These are phyloP conservation scores for Austrofundulus limnaeus DNA, from an alignment of 2,113 vertebrate genomes.

Conservation along the genomic window DNA sequence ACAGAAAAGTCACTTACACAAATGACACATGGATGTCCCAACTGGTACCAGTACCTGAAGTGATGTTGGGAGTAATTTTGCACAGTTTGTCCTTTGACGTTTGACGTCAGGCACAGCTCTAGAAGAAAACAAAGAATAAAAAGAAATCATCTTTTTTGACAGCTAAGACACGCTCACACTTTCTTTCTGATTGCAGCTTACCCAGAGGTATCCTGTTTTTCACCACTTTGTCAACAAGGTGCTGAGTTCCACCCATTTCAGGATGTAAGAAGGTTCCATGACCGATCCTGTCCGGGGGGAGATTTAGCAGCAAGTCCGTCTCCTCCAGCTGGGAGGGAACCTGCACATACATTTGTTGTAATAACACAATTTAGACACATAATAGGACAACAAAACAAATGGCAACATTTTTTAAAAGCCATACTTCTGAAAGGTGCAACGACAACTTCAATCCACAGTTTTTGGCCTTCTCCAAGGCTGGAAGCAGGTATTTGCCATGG, in stretches of 20 bases:
- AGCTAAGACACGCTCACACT: not conserved
- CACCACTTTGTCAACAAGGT: slow-evolving; percentile 85
- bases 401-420: not conserved
- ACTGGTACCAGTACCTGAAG: slow-evolving; percentile 91
- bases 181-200: slow-evolving; percentile 52
- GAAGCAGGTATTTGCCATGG: slow-evolving; percentile 85
- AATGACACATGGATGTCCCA: slow-evolving; percentile 87
- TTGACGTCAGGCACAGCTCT: slow-evolving; percentile 97
- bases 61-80: slow-evolving; percentile 88
- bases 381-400: not conserved
- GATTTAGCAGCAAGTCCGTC: slow-evolving; percentile 84
- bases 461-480: slow-evolving; percentile 86
- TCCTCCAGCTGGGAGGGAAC: slow-evolving; percentile 88
- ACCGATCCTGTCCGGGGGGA: slow-evolving; percentile 89
- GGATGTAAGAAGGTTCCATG: slow-evolving; percentile 92
- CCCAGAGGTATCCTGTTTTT: slow-evolving; percentile 87
- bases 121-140: slow-evolving; percentile 1
- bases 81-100: slow-evolving; percentile 91
- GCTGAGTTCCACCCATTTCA: slow-evolving; percentile 76
- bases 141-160: not conserved
- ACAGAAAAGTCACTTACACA: slow-evolving; percentile 84
- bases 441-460: slow-evolving; percentile 90
- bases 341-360: slow-evolving; percentile 69
- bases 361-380: not conserved
- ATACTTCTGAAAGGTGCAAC: slow-evolving; percentile 94